phyloP scores from a whole-genome alignment of 2,888 invertebrate species.

The Mythimna albipuncta region DNA sequence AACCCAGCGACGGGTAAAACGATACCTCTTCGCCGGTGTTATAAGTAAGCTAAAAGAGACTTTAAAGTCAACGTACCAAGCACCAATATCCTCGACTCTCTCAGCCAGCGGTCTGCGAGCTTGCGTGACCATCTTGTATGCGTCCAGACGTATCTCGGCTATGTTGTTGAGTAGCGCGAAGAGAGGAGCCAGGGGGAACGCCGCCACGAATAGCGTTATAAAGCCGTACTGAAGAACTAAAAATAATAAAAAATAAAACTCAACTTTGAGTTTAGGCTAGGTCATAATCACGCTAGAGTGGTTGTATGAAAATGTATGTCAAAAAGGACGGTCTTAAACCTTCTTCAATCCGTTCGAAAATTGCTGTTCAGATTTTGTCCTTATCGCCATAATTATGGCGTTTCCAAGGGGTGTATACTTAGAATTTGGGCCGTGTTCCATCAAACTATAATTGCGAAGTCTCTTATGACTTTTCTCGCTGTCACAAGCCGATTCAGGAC shows the following conservation, averaged over 20 bases:
- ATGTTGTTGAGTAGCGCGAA: constrained; percentile 99
- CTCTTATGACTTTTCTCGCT: constrained; percentile 85
- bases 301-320: too few species aligned
- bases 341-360: too few species aligned
- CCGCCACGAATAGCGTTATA: constrained; percentile 98
- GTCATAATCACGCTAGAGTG: too few species aligned
- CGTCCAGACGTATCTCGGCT: constrained; percentile 98
- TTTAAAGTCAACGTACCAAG: constrained; percentile 90
- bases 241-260: constrained; percentile 35
- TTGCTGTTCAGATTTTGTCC: too few species aligned
- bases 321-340: too few species aligned
- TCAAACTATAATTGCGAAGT: constrained; percentile 79
- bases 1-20: too few species aligned
- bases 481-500: constrained; percentile 82
- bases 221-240: constrained; percentile 99
- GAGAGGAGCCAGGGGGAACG: constrained; percentile 98
- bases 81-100: constrained; percentile 97
- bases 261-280: too few species aligned
- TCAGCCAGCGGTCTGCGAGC: constrained; percentile 97
- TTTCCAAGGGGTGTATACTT: constrained; percentile 83
- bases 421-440: constrained; percentile 77
- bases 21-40: too few species aligned
- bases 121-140: constrained; percentile 99
- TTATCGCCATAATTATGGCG: constrained; percentile 28
- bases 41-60: background rate